These are phyloP conservation scores for Trilocha varians DNA, from an alignment of 2,888 invertebrate genomes.

Conservation along the genomic window DNA sequence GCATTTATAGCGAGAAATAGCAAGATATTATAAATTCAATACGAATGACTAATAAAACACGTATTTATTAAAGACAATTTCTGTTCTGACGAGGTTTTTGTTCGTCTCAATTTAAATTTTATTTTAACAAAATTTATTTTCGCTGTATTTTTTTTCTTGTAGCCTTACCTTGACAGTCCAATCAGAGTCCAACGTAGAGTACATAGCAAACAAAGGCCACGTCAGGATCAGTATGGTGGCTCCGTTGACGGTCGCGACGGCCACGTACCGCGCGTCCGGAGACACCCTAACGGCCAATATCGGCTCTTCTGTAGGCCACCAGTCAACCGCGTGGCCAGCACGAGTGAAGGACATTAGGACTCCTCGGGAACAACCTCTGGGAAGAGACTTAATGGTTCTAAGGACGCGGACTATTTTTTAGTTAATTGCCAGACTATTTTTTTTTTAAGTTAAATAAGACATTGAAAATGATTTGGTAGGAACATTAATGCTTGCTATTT, in stretches of 20 bases:
- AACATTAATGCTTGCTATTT: too few species aligned
- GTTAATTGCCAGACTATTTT: too few species aligned
- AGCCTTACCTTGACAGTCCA: slow-evolving; percentile 40
- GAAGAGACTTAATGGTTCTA: slow-evolving; percentile 5
- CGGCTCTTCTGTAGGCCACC: slow-evolving; percentile 15
- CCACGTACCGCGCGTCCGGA: slow-evolving; percentile 49
- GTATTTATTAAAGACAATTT: too few species aligned
- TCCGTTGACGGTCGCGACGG: slow-evolving; percentile 28
- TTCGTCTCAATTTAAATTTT: too few species aligned
- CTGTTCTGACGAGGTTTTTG: too few species aligned
- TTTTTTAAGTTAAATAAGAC: too few species aligned
- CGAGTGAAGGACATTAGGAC: slow-evolving; percentile 28
- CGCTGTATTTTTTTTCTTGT: neutral
- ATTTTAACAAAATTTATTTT: too few species aligned
- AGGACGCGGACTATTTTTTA: too few species aligned
- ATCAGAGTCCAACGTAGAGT: slow-evolving; percentile 24
- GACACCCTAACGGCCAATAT: slow-evolving; percentile 40
- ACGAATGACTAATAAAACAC: too few species aligned
- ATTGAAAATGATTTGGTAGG: too few species aligned
- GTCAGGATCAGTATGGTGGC: slow-evolving; percentile 28
- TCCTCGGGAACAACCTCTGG: slow-evolving; percentile 52
- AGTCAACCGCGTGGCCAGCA: slow-evolving; percentile 17
- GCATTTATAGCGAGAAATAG: too few species aligned
- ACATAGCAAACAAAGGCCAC: slow-evolving; percentile 40
- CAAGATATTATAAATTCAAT: too few species aligned